These are phyloP conservation scores for Troides helena DNA, from an alignment of 2,888 invertebrate species.

Conservation along the genomic window DNA sequence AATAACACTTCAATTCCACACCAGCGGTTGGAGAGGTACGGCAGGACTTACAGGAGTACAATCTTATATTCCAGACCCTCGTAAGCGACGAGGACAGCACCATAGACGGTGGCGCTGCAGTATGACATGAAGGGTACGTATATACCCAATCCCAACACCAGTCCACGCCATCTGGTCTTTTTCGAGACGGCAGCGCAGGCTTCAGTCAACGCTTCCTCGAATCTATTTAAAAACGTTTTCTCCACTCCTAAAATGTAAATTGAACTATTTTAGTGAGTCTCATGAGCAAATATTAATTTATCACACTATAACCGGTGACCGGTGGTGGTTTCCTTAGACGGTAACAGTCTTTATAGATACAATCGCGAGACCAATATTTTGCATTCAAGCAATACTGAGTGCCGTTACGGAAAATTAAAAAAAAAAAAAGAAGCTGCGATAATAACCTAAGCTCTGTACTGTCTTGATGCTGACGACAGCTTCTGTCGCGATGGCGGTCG, in stretches of 20 bases:
- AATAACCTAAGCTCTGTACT: slow-evolving; percentile 81
- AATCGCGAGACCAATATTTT: too few species aligned
- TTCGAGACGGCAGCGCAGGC: slow-evolving; percentile 78
- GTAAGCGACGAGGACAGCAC: slow-evolving; percentile 83
- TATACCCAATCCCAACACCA: slow-evolving; percentile 85
- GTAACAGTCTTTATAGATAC: too few species aligned
- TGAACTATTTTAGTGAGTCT: not conserved
- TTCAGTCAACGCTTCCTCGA: slow-evolving; percentile 69
- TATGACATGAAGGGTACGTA: slow-evolving; percentile 86
- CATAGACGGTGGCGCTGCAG: slow-evolving; percentile 85
- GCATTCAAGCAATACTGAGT: too few species aligned
- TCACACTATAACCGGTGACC: too few species aligned
- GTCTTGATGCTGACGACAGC: slow-evolving; percentile 84
- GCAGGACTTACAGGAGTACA: slow-evolving; percentile 81
- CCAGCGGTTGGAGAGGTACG: not conserved
- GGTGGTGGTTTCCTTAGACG: too few species aligned
- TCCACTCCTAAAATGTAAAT: slow-evolving; percentile 65
- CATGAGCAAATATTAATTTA: too few species aligned
- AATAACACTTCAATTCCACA: slow-evolving; percentile 8
- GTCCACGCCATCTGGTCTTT: slow-evolving; percentile 83
- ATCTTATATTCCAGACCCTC: slow-evolving; percentile 82
- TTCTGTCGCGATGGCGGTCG: slow-evolving; percentile 83
- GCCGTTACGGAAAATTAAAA: too few species aligned
- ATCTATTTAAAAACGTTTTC: slow-evolving; percentile 77
- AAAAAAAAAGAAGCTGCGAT: not conserved